Evolutionary conservation across 2,113 vertebrate genomes (phyloP).

Genomic region (Pristiophorus japonicus): DNA sequence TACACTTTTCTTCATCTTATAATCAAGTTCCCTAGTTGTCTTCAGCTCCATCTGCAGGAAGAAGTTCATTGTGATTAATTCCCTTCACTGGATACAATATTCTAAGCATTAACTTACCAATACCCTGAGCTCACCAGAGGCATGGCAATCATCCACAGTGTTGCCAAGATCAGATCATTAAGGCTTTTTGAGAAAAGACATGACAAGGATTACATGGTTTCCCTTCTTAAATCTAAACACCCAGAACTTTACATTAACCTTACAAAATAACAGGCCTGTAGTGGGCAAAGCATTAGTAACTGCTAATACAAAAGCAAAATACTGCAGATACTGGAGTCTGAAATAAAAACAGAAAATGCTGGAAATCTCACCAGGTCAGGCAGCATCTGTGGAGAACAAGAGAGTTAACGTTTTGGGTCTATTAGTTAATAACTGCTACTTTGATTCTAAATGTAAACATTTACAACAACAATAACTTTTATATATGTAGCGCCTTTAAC

Average conservation of each 20-base stretch:
- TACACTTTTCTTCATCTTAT: background rate
- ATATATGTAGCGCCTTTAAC: too few species aligned
- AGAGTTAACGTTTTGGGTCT: too few species aligned
- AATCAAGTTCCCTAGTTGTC: background rate
- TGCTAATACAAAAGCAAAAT: too few species aligned
- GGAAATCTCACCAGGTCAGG: too few species aligned
- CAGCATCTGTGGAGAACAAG: too few species aligned
- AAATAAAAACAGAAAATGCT: too few species aligned
- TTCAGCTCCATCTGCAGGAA: background rate
- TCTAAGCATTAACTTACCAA: background rate
- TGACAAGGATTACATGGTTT: background rate
- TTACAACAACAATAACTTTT: too few species aligned
- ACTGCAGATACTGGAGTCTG: too few species aligned
- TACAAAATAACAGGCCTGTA: background rate
- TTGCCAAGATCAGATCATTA: background rate
- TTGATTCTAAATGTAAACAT: background rate
- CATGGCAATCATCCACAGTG: background rate
- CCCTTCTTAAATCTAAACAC: background rate
- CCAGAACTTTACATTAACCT: background rate
- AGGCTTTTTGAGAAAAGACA: background rate
- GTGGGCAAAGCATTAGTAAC: background rate
- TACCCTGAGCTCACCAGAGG: background rate
- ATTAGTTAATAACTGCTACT: background rate
- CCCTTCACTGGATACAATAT: background rate
- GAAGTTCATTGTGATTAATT: background rate